Evolutionary conservation across 2,113 vertebrate species (phyloP), one percentile per base, ranked within the genome.

Genomic region (Callipepla californica): DNA sequence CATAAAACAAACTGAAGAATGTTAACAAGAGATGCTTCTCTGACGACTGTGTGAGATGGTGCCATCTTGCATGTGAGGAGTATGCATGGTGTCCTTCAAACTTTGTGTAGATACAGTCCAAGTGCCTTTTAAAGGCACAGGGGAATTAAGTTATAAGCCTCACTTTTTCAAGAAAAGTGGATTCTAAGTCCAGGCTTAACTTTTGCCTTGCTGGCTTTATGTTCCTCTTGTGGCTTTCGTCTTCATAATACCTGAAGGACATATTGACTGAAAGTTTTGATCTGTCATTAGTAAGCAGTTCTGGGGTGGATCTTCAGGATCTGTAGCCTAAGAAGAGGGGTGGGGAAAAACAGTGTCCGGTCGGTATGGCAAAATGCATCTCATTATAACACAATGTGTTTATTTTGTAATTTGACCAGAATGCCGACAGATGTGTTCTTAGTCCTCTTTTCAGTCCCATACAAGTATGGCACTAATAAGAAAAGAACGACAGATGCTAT

Each of bases 31-130:
- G 79, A 87, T 91, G 69, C 57, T 85, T 92, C 32, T 92, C 38
- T 94, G 85, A 89, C 87, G 95, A 87, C 72, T 96, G 11, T 86
- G 63, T 90, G 89, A 94, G 82, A 96, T 45, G 87, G 89, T 87
- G 79, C 92, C 92, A 63, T 96, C 92, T 76, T 75, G 72, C 26
- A 32, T n/a, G 58, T 80, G 51, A 87, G 72, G 85, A 92, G 58
- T 91, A 94, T 89, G 66, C 58, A 28, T 38, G 44, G 38, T 78
- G 76, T 85, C 59, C 59, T 96, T 44, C 70, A 76, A 72, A 93
- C 67, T 58, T 83, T 93, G 57, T 59, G 26, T 66, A 89, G 91
- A 94, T 44, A 85, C 51, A 87, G 34, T 69, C 78, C 63, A 44
- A 80, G 82, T 65, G 66, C 57, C 58, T 68, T 84, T 23, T 83